phyloP scores from a whole-genome alignment of 1,140 invertebrate species.

The Apis cerana region DNA sequence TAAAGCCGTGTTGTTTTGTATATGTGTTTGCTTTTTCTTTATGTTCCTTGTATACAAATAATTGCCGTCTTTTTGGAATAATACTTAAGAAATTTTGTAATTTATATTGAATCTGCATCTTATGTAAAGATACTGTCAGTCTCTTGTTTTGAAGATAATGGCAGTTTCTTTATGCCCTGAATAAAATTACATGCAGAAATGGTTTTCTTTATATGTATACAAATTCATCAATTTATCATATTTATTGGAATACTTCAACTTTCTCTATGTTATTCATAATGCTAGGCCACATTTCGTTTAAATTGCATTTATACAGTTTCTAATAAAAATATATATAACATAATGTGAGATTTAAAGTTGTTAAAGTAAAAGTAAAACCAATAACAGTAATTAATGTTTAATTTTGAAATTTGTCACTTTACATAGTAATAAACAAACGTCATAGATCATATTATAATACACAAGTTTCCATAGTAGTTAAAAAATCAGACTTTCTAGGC shows the following conservation, averaged over 20 bases:
- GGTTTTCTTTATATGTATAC: conserved; percentile 3
- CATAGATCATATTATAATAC: conserved; percentile 80
- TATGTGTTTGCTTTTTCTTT: not conserved
- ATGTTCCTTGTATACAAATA: conserved; percentile 11
- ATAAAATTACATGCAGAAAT: conserved; percentile 49
- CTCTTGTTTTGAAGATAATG: conserved; percentile 65
- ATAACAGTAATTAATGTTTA: conserved; percentile 81
- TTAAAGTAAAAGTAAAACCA: conserved; percentile 68
- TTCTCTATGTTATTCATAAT: conserved; percentile 34
- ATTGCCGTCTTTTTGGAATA: conserved; percentile 14
- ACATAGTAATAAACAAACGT: conserved; percentile 80
- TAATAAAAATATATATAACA: conserved; percentile 20
- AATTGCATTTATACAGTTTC: conserved; percentile 31
- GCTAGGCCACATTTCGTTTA: conserved; percentile 60
- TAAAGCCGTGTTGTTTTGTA: not conserved
- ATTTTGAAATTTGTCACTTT: conserved; percentile 80
- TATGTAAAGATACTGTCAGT: conserved; percentile 63
- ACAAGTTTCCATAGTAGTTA: conserved; percentile 78
- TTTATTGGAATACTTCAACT: conserved; percentile 29
- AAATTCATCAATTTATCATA: conserved; percentile 18
- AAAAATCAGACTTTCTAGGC: conserved; percentile 82
- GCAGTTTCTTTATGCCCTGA: conserved; percentile 64
- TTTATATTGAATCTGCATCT: conserved; percentile 30
- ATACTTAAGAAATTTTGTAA: conserved; percentile 9
- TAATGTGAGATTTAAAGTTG: conserved; percentile 41